A percentile compares a stretch with the other conserved stretches of the same genome.
Conservation (phyloP, 2,797 vertebrate species). For the Alosa sapidissima region DNA sequence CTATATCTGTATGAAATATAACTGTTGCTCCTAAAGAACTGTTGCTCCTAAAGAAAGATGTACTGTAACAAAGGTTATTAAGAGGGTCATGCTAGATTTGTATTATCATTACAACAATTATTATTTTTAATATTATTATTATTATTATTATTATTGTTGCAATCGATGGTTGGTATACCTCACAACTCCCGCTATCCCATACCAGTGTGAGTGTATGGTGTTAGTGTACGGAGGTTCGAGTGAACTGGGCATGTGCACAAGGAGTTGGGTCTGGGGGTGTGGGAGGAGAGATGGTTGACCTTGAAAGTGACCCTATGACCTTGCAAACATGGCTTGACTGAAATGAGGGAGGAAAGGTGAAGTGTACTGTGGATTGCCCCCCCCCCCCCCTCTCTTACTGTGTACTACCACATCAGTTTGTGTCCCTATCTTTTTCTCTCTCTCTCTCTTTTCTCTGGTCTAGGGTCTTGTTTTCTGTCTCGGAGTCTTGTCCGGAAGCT, state of each 20-base stretch:
- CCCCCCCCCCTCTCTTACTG: background rate
- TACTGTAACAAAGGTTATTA: conserved; percentile 49
- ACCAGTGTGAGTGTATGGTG: conserved; percentile 52
- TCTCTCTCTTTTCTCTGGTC: conserved; percentile 49
- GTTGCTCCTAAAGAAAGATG: conserved; percentile 55
- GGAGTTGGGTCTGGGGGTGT: background rate
- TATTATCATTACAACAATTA: conserved; percentile 26
- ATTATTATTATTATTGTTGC: conserved; percentile 7
- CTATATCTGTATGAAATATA: conserved; percentile 69
- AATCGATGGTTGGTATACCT: conserved; percentile 47
- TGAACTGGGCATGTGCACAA: background rate
- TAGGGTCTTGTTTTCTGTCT: conserved; percentile 65
- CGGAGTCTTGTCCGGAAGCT: conserved; percentile 66
- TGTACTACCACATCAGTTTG: conserved; percentile 46
- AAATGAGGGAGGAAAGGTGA: conserved; percentile 63
- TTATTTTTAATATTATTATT: conserved; percentile 4
- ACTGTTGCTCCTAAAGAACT: conserved; percentile 58
- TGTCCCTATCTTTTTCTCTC: conserved; percentile 41
- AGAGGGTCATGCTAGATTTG: conserved; percentile 48
- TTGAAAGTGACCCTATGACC: background rate
- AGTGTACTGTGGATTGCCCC: conserved; percentile 59
- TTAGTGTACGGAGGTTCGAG: conserved; percentile 35
- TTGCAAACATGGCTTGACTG: background rate
- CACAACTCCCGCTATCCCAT: conserved; percentile 49
- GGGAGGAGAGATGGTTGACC: background rate